Evolutionary conservation across 2,888 invertebrate species (phyloP).

Genomic region (Doris montereyensis): DNA sequence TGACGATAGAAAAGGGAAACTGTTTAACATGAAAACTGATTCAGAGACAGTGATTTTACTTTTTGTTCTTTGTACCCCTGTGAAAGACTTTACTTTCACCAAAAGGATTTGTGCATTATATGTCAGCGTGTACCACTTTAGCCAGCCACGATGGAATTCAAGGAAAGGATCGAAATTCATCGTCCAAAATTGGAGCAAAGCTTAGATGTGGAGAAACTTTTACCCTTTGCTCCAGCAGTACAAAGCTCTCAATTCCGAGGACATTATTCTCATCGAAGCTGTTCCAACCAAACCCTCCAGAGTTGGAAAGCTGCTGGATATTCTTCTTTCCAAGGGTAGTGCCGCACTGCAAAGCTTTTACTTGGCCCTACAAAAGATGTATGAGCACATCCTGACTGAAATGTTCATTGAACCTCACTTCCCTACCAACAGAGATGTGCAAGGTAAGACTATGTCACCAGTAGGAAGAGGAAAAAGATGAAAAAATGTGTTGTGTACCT

Average conservation of each 20-base stretch:
- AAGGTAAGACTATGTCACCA: too few relatives aligned
- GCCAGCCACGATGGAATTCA: constrained; percentile 59
- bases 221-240: constrained; percentile 49
- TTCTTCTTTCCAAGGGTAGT: constrained; percentile 57
- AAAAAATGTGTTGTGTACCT: too few relatives aligned
- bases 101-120: too few relatives aligned
- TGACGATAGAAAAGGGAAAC: background rate
- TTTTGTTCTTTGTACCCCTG: too few relatives aligned
- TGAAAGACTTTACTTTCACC: too few relatives aligned
- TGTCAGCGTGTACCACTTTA: too few relatives aligned
- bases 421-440: constrained; percentile 26
- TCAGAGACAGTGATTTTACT: too few relatives aligned
- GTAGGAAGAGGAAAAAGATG: too few relatives aligned
- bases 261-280: constrained; percentile 57
- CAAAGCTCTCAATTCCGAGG: constrained; percentile 52
- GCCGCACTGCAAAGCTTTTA: constrained; percentile 57
- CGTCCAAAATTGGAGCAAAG: constrained; percentile 53
- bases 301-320: constrained; percentile 59
- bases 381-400: constrained; percentile 61
- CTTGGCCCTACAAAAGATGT: constrained; percentile 55
- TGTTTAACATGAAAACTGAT: too few relatives aligned
- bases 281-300: constrained; percentile 53
- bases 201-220: constrained; percentile 45
- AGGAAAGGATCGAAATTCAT: constrained; percentile 59
- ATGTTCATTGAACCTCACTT: constrained; percentile 58